A percentile compares a stretch with the other conserved stretches of the same genome.
Evolutionary conservation across 2,888 invertebrate species (phyloP).

Genomic region (Ormyrus nitidulus): DNA sequence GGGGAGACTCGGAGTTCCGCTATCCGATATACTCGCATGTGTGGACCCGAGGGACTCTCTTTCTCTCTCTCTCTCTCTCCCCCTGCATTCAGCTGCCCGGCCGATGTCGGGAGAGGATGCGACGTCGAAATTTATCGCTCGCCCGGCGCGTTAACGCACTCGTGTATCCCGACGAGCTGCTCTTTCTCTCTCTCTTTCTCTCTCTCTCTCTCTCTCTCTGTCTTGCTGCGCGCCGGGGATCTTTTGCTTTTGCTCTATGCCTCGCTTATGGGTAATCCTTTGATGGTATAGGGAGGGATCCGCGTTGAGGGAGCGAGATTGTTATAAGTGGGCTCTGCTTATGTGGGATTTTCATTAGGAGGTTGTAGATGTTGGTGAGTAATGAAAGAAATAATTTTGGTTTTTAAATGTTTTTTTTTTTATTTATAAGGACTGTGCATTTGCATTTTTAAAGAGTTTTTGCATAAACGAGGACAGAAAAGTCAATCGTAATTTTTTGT

Average conservation of each 20-base stretch:
- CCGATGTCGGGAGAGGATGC: slow-evolving; percentile 44
- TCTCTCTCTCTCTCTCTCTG: not conserved
- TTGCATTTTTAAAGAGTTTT: no score
- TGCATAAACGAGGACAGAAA: no score
- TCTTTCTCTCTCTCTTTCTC: not conserved
- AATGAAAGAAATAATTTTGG: no score
- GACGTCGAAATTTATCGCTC: slow-evolving; percentile 49
- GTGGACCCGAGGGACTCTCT: slow-evolving; percentile 3
- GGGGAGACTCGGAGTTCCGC: slow-evolving; percentile 20
- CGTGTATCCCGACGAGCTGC: not conserved
- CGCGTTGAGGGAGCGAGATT: no score
- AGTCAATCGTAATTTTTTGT: no score
- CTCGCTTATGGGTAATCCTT: not conserved
- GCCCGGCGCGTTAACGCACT: slow-evolving; percentile 44
- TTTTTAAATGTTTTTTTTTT: no score
- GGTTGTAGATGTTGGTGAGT: no score
- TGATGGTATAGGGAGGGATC: not conserved
- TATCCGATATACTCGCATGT: slow-evolving; percentile 13
- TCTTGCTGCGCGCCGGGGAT: no score
- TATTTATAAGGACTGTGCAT: no score
- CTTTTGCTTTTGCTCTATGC: no score
- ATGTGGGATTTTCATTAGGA: no score
- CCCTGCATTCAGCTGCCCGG: slow-evolving; percentile 42
- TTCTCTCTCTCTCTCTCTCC: slow-evolving; percentile 7
- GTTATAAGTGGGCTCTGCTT: no score